phyloP scores from a whole-genome alignment of 2,113 vertebrate species.

The Pelmatolapia mariae region DNA sequence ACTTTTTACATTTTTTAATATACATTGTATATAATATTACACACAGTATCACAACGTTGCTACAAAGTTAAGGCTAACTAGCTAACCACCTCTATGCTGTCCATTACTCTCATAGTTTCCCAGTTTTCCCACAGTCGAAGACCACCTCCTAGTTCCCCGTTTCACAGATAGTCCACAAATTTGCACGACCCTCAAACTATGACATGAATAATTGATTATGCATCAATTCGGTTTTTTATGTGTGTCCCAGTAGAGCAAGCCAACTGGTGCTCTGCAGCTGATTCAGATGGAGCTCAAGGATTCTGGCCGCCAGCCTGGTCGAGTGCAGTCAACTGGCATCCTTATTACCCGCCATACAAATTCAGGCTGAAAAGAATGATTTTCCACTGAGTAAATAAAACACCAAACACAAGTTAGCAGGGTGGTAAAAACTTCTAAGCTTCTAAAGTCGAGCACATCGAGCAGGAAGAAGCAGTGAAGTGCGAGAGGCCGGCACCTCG shows the following conservation, averaged over 20 bases:
- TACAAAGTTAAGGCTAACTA: background rate
- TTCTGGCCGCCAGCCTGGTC: background rate
- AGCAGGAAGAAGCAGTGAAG: background rate
- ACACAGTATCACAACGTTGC: accelerated
- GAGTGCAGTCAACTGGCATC: background rate
- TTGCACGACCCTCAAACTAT: background rate
- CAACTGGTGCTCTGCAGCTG: background rate
- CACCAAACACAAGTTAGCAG: background rate
- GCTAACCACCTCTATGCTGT: background rate
- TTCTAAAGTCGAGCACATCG: background rate
- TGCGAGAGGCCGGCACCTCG: background rate
- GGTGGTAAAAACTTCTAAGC: background rate
- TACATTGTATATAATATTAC: background rate
- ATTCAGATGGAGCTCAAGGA: background rate
- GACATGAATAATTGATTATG: background rate
- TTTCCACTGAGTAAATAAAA: background rate
- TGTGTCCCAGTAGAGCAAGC: background rate
- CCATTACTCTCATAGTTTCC: background rate
- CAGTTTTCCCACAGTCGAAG: background rate
- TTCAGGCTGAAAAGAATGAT: background rate
- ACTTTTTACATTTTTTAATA: background rate
- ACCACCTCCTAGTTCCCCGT: background rate
- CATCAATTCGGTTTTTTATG: background rate
- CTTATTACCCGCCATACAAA: background rate
- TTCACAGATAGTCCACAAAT: background rate